Base-by-base conservation (phyloP, 1,140 invertebrate species). In the Semibalanus balanoides region DNA sequence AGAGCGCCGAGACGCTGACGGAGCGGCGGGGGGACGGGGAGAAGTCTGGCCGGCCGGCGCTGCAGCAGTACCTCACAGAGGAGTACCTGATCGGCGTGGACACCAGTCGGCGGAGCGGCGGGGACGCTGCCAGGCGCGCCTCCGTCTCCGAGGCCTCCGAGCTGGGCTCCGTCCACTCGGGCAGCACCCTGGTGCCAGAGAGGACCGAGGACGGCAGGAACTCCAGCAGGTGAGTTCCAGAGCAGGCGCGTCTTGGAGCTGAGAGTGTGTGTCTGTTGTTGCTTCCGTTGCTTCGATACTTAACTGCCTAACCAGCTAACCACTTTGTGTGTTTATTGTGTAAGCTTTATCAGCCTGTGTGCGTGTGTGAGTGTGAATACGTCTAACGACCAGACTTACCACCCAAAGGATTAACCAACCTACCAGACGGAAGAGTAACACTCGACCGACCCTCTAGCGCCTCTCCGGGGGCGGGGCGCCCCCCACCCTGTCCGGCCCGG, bases 1-100 rank as follows among this genome's bases (percentile, higher is more conserved):
- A 29, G 9, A 74, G 40, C 30, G 64, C n/a, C n/a, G 64, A 74
- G 64, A 30, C 74, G n/a, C 74, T 51, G 64, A 74, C 51, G 51
- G 51, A 64, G 51, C 51, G 51, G 9, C 51, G 35, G 35, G 35
- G 5, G 35, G 35, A 40, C 5, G 35, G 5, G 35, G 35, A 40
- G 35, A 5, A 5, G 35, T 17, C 35, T 17, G 35, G 35, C 35
- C 35, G 51, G 51, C 51, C 51, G 51, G 51, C 51, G 51, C 51
- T 64, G 51, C 51, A 64, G 51, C 51, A 64, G 51, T 64, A 64
- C 51, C 51, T 64, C 51, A 64, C 51, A 7, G 51, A 64, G 51
- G 51, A 64, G 51, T 64, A 64, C 51, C 51, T 64, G 51, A 64
- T 64, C 51, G 51, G 51, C 51, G 51, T 64, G 14, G 51, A 64